Base-by-base conservation (phyloP, 2,113 vertebrate genomes). In the Neodontobutis hainanensis region DNA sequence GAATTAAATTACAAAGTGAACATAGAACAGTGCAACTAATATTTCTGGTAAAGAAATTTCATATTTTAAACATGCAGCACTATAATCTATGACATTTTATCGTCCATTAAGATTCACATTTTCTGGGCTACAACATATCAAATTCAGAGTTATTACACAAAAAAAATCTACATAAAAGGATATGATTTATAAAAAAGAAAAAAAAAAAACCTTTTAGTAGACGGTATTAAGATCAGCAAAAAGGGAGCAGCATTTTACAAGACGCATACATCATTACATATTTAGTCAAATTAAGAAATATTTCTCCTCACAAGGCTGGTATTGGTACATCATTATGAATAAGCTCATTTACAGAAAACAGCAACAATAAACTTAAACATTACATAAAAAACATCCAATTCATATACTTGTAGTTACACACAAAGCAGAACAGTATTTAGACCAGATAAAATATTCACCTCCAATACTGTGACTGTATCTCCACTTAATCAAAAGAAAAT, bases 51-150 rank as follows among this genome's bases (percentile, higher is more conserved):
- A 12, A 61, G 2, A 34, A 15, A 15, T 32, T 75, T 27, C 68
- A 1, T 27, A 27, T 48, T 61, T 10, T 64, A 44, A 65, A 70
- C 75, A 87, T 87, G 86, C 81, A 85, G 75, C 83, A 74, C 65
- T 59, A 81, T 74, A 11, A 57, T 69, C 68, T 15, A 64, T 19
- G 57, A 82, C 65, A 72, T 62, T 73, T 68, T 27, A 12, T 53
- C 65, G 74, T 79, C 75, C 15, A 59, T 65, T 55, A 67, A 69
- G 48, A 61, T 61, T 81, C 62, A 87, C 70, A 75, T 71, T 67
- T 79, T 71, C 62, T 68, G 72, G 72, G 68, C 69, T 74, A 75
- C 67, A 75, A 74, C 46, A 70, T 78, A 62, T 76, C 61, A 80
- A 76, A 43, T 36, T 55, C 32, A 73, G 43, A 72, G 43, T 53